Base-by-base conservation (phyloP, 2,888 invertebrate species). In the Philopedon plagiatum region DNA sequence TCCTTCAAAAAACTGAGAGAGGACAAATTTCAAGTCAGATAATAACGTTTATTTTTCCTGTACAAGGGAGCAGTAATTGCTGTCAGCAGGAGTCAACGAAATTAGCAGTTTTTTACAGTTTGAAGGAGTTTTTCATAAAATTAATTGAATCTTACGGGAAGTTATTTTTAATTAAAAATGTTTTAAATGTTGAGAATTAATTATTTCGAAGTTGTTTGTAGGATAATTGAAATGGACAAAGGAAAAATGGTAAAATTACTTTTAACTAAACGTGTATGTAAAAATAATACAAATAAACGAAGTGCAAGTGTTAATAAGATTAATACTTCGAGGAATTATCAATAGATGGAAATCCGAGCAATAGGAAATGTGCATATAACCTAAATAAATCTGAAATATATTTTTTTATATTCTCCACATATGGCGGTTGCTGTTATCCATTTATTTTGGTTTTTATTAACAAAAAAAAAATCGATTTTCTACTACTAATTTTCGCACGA, bases 111-210 rank as follows among this genome's bases (percentile, higher is more conserved):
- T 51, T 46, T 29, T 54, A 54, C 51, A 54, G 15, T 54, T 29
- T 29, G 8, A 26, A 13, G 44, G 44, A 29, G 8, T 26, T 32
- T 46, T 44, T 26, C 37, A 8, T 23, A 23, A 41, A 60, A 26
- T 60, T 60, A 41, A 60, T 54, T 54, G 29, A 54, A 54, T 29
- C 26, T 54, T 54, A 9, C 26, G 5, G 26, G 46, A 44, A 15
- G 18, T 32, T 13, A 29, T 44, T 61, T 44, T 26, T 61, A 60
- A 44, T 60, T 44, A 26, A 44, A 41, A 39, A 11, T 26, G 23
- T 41, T 41, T 29, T 3, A 15, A 7, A 9, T 37, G 37, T 13
- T 37, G 21, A 21, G 46, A 46, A 46, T 21, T 46, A 46, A 46
- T 46, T 19, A 46, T 11, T 37, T 13, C 13, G 13, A 37, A 37